phyloP scores from a whole-genome alignment of 1,140 invertebrate species.

The Macrotrachela quadricornifera region DNA sequence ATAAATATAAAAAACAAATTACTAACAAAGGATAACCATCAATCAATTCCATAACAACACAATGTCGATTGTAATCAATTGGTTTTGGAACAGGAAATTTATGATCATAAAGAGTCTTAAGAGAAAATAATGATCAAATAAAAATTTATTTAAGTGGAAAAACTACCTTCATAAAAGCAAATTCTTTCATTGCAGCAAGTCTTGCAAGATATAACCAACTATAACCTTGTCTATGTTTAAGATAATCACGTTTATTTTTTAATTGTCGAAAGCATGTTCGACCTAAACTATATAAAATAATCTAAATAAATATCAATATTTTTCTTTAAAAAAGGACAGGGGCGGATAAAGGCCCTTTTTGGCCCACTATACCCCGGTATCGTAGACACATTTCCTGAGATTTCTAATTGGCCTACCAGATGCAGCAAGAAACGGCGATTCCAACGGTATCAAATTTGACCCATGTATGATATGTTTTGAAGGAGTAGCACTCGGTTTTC shows the following conservation, averaged over 20 bases:
- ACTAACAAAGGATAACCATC: constrained; percentile 33
- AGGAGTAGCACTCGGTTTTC: too few relatives aligned
- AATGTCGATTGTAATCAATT: constrained; percentile 81
- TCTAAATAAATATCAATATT: too few relatives aligned
- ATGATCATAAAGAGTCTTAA: constrained; percentile 52
- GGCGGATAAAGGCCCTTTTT: too few relatives aligned
- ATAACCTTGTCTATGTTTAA: constrained; percentile 59
- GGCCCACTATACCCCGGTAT: too few relatives aligned
- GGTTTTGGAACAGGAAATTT: constrained; percentile 84
- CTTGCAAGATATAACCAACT: constrained; percentile 95
- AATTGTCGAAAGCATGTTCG: constrained; percentile 87
- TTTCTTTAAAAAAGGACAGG: too few relatives aligned
- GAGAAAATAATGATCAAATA: neutral
- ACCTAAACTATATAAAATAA: constrained; percentile 38
- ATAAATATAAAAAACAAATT: too few relatives aligned
- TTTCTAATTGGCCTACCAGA: too few relatives aligned
- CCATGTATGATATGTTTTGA: too few relatives aligned
- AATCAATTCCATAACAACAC: constrained; percentile 83
- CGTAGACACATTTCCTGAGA: too few relatives aligned
- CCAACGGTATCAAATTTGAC: too few relatives aligned
- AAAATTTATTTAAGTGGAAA: neutral
- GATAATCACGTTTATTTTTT: constrained; percentile 88
- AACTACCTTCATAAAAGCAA: constrained; percentile 71
- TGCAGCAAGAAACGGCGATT: too few relatives aligned
- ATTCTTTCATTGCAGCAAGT: constrained; percentile 73